Base-by-base conservation (phyloP, 2,797 vertebrate species). In the Xenentodon cancila region DNA sequence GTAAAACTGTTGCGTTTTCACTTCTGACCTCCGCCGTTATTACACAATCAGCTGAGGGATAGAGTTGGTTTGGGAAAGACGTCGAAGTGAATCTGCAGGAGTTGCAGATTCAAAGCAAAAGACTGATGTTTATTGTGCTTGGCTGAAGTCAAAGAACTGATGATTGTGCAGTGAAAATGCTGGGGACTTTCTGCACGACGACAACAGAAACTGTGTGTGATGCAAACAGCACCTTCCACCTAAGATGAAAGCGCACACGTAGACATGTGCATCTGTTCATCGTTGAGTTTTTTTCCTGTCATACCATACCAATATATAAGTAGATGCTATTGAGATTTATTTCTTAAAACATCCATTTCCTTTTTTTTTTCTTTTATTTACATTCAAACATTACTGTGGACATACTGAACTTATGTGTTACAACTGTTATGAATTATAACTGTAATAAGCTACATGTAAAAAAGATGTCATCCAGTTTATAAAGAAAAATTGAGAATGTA, bases 171-270 rank as follows among this genome's bases (percentile, higher is more conserved):
- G 7, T 57, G 25, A 70, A 66, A 82, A 66, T 48, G 18, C 16
- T 59, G 9, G 43, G 85, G 76, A 83, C 84, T 90, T 88, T 88
- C 66, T 83, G 37, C 53, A 21, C 43, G 72, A 25, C 52, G 49
- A 32, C 47, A 47, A 32, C 63, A 79, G 75, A 77, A 89, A 85
- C 67, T 58, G 1, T 16, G 53, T 52, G 64, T 50, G 59, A 46
- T 71, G n/a, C 61, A 84, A 51, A 59, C 34, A 54, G 30, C 48
- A 55, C 4, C 47, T 58, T 71, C 67, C 42, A 48, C 48, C 52
- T 20, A 48, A 43, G 55, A 50, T 54, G 70, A 56, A 64, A 70
- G 37, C 40, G 55, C 42, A 59, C 3, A 15, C 62, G 42, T 16
- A 22, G 21, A 22, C 15, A 17, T 48, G 17, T 49, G 42, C 48